Percentiles rank a stretch among this genome's conserved stretches.
Conservation (phyloP, 2,797 vertebrate species). For the Ptychobarbus kaznakovi region DNA sequence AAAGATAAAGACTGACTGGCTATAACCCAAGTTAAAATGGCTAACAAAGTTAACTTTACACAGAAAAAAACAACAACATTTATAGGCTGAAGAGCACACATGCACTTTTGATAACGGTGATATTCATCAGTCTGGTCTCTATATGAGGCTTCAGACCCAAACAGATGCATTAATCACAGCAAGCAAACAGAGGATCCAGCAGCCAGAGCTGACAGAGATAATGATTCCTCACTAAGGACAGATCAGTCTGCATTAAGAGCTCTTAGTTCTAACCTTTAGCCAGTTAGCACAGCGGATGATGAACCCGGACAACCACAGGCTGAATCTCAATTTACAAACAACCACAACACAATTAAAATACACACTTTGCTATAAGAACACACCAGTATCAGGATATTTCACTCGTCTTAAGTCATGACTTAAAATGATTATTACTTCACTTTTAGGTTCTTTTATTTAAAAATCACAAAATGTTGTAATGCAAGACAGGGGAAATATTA, state of each 20-base stretch:
- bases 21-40: too few relatives aligned
- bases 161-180: conserved; percentile 20
- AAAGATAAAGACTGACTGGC: too few relatives aligned
- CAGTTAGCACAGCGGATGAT: conserved; percentile 2
- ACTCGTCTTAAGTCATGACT: background rate
- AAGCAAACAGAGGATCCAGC: conserved; percentile 13
- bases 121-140: conserved; percentile 9
- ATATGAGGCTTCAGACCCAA: conserved; percentile 4
- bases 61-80: background rate
- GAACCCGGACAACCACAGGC: background rate
- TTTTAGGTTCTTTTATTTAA: background rate
- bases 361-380: background rate
- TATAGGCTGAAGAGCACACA: background rate
- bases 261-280: conserved; percentile 11
- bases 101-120: conserved; percentile 5
- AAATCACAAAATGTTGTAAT: background rate
- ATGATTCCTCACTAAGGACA: conserved; percentile 13
- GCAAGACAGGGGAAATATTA: background rate
- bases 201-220: conserved; percentile 18
- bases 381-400: background rate
- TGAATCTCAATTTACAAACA: background rate
- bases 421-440: background rate
- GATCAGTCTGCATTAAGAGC: conserved; percentile 29
- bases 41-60: background rate
- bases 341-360: background rate